Evolutionary conservation across 2,113 vertebrate species (phyloP).

Genomic region (Cebidichthys violaceus): DNA sequence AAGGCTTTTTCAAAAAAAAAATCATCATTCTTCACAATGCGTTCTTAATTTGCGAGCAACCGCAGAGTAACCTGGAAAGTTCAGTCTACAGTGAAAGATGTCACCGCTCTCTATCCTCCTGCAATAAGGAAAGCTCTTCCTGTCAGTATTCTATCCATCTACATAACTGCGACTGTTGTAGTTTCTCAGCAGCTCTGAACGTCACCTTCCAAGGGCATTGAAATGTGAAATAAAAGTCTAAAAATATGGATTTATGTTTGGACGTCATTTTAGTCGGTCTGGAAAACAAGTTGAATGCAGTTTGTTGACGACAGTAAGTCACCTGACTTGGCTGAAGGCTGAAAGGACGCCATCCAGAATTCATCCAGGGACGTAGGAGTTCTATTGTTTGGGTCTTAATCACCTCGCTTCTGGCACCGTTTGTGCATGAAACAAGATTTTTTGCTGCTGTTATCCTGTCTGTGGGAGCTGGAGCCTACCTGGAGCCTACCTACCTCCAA

Average conservation of each 20-base stretch:
- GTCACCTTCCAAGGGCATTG: slow-evolving; percentile 46
- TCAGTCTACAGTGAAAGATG: neutral
- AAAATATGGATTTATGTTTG: neutral
- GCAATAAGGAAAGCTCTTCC: slow-evolving; percentile 61
- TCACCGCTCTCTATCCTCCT: slow-evolving; percentile 36
- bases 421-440: neutral
- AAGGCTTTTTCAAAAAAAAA: slow-evolving; percentile 18
- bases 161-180: slow-evolving; percentile 49
- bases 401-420: neutral
- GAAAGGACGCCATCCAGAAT: neutral
- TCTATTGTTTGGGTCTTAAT: neutral
- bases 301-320: neutral
- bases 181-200: slow-evolving; percentile 34
- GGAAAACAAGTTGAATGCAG: neutral
- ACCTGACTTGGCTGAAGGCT: neutral
- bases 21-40: slow-evolving; percentile 7
- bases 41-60: slow-evolving; percentile 6
- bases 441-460: neutral
- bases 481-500: neutral
- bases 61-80: neutral
- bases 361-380: neutral
- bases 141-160: slow-evolving; percentile 7
- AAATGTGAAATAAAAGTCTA: slow-evolving; percentile 73
- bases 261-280: slow-evolving; percentile 23
- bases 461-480: neutral